A percentile compares a stretch with the other conserved stretches of the same genome.
Evolutionary conservation across 1,140 invertebrate species (phyloP).

Genomic region (Pseudoatta argentina): DNA sequence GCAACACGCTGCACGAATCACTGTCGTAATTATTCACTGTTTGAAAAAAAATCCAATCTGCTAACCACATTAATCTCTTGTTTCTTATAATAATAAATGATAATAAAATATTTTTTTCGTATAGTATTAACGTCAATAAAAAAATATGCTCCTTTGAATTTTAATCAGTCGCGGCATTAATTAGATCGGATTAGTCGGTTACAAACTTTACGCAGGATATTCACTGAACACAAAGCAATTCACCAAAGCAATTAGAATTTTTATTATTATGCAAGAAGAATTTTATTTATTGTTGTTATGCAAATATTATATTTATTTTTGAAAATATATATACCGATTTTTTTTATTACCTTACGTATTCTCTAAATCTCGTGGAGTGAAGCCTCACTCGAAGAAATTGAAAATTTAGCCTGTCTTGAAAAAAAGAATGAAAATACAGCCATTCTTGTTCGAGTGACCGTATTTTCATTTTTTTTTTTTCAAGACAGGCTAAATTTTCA

Average conservation of each 20-base stretch:
- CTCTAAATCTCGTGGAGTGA: no score
- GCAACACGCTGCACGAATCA: constrained; percentile 65
- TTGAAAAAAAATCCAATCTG: background rate
- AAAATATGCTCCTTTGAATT: background rate
- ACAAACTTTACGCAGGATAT: constrained; percentile 11
- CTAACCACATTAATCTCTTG: background rate
- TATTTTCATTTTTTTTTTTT: no score
- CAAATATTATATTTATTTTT: background rate
- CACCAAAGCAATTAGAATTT: constrained; percentile 1
- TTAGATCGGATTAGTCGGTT: constrained; percentile 12
- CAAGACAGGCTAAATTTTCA: no score
- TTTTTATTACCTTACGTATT: background rate
- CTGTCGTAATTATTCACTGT: constrained; percentile 14
- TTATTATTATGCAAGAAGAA: background rate
- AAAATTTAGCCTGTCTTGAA: no score
- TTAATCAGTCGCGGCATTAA: background rate
- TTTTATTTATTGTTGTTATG: background rate
- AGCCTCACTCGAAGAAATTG: no score
- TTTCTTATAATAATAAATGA: background rate
- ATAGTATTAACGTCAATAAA: background rate
- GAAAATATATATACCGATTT: background rate
- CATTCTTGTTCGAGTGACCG: no score
- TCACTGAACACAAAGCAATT: constrained; percentile 40
- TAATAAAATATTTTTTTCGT: background rate
- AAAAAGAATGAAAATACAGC: no score